Evolutionary conservation across 2,797 vertebrate genomes (phyloP), one percentile per base, ranked within the genome.

Genomic region (Cyclura pinguis): DNA sequence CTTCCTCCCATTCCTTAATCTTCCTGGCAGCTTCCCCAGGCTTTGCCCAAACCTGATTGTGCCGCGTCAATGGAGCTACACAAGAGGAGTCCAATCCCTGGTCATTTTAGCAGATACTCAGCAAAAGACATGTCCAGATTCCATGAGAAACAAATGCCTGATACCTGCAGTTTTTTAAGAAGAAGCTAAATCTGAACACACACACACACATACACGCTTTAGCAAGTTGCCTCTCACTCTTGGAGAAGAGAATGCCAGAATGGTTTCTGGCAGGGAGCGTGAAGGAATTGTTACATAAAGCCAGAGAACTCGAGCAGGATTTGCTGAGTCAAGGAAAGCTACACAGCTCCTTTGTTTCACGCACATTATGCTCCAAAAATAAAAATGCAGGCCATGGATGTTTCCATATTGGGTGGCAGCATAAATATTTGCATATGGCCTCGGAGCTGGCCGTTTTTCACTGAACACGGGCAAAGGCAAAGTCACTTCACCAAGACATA

Each of bases 261-360:
- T n/a, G 73, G 52, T 67, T 32, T 69, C 57, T 32, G 67, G 80
- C 87, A 82, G 35, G 24, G n/a, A 55, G 16, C 13, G 2, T 12
- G 62, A 57, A 88, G 67, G 80, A 82, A 32, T 8, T 10, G 52
- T 35, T 47, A 29, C 50, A 57, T 78, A 84, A 29, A 87, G 0
- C 35, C 32, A 88, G 14, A 32, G 50, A 91, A 93, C 90, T 67
- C 93, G 72, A 29, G n/a, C 22, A 86, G 84, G 85, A 92, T 95
- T 93, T 88, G 93, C 81, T 84, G 87, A 90, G 55, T 16, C 74
- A 64, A 0, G 67, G 42, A 92, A 84, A 78, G 94, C 90, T 38
- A 92, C 86, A 89, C 20, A 29, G 67, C 86, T 93, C 76, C 93
- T 52, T 32, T 87, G 84, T 67, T 73, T 95, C 20, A 69, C 92